These are phyloP conservation scores for Pristionchus exspectatus DNA, from an alignment of 2,888 invertebrate species.

Conservation along the genomic window DNA sequence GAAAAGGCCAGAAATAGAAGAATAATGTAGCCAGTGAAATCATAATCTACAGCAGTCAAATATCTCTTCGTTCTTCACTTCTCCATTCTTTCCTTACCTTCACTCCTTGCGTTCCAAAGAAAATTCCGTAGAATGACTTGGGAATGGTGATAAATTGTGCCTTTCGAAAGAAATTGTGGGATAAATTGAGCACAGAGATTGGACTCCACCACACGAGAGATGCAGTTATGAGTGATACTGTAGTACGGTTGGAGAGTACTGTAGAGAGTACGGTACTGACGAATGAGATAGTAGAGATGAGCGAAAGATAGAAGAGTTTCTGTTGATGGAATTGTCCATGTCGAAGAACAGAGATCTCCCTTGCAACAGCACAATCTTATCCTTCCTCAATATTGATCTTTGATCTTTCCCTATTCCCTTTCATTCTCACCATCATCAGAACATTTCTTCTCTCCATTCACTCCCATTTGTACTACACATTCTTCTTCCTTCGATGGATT, in stretches of 20 bases:
- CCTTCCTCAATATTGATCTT: not conserved
- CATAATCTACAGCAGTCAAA: not conserved
- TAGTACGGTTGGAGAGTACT: not conserved
- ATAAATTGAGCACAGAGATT: not conserved
- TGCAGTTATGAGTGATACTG: conserved; percentile 9
- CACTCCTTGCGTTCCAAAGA: not conserved
- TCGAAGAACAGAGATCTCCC: conserved; percentile 1
- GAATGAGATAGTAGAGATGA: conserved; percentile 31
- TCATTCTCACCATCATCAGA: not conserved
- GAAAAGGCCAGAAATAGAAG: conserved; percentile 17
- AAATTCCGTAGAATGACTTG: not conserved
- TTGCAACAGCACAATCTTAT: not conserved
- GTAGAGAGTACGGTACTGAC: not conserved
- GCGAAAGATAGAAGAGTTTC: not conserved
- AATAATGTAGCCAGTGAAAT: not conserved
- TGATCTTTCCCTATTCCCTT: not conserved
- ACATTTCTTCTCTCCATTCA: not conserved
- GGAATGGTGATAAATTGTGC: not conserved
- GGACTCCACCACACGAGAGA: conserved; percentile 44
- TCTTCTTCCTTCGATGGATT: not conserved
- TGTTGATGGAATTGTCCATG: not conserved
- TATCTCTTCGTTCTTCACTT: not conserved
- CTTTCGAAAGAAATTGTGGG: not conserved
- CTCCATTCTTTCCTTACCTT: not conserved
- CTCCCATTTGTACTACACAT: not conserved